Percentiles rank a stretch among this genome's conserved stretches.
phyloP scores from a whole-genome alignment of 1,140 invertebrate genomes.

The Bombus sylvicola region DNA sequence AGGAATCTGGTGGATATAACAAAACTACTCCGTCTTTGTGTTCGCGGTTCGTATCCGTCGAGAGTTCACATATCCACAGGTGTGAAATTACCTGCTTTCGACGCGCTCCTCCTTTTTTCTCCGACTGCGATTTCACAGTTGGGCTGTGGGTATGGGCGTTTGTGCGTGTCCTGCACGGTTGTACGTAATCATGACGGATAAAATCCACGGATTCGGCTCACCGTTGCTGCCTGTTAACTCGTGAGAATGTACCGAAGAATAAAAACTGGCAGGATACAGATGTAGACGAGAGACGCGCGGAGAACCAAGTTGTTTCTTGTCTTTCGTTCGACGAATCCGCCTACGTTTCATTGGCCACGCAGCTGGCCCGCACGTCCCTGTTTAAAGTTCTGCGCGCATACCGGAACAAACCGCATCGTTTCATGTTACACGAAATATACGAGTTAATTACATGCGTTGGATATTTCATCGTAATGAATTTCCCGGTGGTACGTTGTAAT shows the following conservation, averaged over 20 bases:
- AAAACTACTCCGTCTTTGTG: not conserved
- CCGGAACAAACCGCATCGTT: slow-evolving; percentile 25
- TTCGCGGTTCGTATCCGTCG: not conserved
- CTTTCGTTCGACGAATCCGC: slow-evolving; percentile 54
- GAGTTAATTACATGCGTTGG: slow-evolving; percentile 1
- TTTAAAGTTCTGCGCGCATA: slow-evolving; percentile 6
- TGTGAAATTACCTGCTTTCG: slow-evolving; percentile 63
- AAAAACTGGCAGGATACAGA: slow-evolving; percentile 60
- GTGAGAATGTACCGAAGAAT: slow-evolving; percentile 53
- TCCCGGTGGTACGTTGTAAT: not conserved
- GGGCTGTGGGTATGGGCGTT: slow-evolving; percentile 43
- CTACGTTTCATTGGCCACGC: slow-evolving; percentile 56
- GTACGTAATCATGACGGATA: slow-evolving; percentile 58
- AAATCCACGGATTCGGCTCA: slow-evolving; percentile 42
- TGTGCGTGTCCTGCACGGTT: slow-evolving; percentile 46
- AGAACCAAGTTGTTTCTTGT: slow-evolving; percentile 48
- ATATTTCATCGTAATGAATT: not conserved
- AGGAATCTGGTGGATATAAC: not conserved
- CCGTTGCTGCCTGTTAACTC: slow-evolving; percentile 47
- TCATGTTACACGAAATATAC: slow-evolving; percentile 22
- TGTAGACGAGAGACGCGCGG: slow-evolving; percentile 39
- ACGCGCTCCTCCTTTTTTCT: slow-evolving; percentile 54
- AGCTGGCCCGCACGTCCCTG: slow-evolving; percentile 23
- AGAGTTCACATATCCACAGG: slow-evolving; percentile 52
- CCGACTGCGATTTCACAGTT: slow-evolving; percentile 56